Conservation (phyloP, 2,888 invertebrate species). For the Troides aeacus region DNA sequence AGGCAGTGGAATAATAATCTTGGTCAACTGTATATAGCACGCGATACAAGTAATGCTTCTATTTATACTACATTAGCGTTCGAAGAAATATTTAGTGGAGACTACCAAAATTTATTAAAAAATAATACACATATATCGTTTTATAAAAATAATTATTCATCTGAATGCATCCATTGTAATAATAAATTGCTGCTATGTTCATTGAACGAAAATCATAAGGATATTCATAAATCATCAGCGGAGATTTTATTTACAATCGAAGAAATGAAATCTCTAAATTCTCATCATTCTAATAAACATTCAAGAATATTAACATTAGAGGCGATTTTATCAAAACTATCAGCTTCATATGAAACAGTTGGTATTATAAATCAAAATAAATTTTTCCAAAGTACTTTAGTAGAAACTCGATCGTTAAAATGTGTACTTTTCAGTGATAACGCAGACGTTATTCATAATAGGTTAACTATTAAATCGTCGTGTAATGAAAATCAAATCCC, state of each 20-base stretch:
- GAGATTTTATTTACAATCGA: neutral
- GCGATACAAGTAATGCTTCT: neutral
- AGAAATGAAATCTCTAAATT: neutral
- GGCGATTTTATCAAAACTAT: neutral
- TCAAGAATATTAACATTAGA: neutral
- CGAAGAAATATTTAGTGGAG: neutral
- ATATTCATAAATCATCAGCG: neutral
- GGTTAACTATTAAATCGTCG: neutral
- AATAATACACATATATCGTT: neutral
- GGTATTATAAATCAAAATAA: neutral
- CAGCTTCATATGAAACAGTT: neutral
- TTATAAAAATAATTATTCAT: neutral
- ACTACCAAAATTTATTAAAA: neutral
- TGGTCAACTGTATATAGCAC: neutral
- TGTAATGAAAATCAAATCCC: neutral
- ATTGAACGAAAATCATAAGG: neutral
- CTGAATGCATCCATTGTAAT: neutral
- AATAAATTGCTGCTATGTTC: no score
- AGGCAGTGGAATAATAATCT: constrained; percentile 10
- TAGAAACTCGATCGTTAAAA: neutral
- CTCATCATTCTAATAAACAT: neutral
- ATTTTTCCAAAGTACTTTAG: neutral
- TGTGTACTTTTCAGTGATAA: neutral
- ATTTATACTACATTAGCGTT: neutral
- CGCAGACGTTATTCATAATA: neutral